Base-by-base conservation (phyloP, 2,113 vertebrate species). In the Lepus timidus region DNA sequence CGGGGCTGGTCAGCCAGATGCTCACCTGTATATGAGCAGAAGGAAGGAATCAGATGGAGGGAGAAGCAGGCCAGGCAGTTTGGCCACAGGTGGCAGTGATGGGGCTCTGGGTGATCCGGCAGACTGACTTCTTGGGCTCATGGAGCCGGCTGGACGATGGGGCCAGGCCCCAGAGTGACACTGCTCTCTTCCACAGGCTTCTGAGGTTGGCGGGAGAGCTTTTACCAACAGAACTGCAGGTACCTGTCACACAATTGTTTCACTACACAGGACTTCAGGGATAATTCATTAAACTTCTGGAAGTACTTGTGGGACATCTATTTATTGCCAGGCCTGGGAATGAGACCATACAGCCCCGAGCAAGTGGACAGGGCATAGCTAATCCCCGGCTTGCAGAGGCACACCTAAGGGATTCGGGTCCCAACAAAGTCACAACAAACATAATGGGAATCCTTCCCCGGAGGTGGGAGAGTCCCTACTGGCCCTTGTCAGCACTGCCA, bases 261-360 rank as follows among this genome's bases (percentile, higher is more conserved):
- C 22, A 55, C 16, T 19, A 68, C 29, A 33, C 8, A 11, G 13
- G 49, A 22, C 55, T 78, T 31, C 31, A 31, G 76, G 80, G 76
- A 36, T n/a, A 87, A 62, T 90, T 86, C 11, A 31, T 4, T 71
- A 85, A 93, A 68, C 58, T 76, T 86, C 51, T 91, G 52, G 39
- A 78, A 87, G 27, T 16, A 55, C 76, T 29, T 87, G 29, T 73
- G 67, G 84, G 70, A 71, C 9, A 27, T 33, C 58, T 74, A 52
- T 33, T 82, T 65, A 70, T 58, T n/a, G 58, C 65, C 61, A 71
- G 51, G 58, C 27, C 61, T 6, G 12, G n/a, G n/a, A 39, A 79
- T 25, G 62, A 55, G n/a, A n/a, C 61, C 20, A 44, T 7, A 52
- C 33, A 87, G 58, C 27, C n/a, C 36, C 67, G 19, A 27, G 51